phyloP scores from a whole-genome alignment of 1,140 invertebrate species.

The Phortica variegata region DNA sequence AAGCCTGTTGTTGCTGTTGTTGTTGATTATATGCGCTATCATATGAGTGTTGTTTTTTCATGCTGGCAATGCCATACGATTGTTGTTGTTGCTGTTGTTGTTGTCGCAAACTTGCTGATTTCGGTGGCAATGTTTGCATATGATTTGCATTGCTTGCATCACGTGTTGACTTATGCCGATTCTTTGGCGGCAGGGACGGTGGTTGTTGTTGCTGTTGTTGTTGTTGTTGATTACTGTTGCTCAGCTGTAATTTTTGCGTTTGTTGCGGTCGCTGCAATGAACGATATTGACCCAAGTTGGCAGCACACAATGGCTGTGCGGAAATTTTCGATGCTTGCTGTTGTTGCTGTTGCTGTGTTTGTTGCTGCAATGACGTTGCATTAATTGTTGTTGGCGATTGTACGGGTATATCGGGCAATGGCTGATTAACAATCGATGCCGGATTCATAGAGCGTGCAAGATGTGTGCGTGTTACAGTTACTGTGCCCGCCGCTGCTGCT shows the following conservation, averaged over 20 bases:
- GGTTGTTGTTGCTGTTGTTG: conserved; percentile 35
- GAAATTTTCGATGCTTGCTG: conserved; percentile 53
- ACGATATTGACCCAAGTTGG: conserved; percentile 51
- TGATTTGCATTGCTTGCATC: conserved; percentile 43
- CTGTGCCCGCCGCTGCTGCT: conserved; percentile 16
- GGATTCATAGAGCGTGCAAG: conserved; percentile 44
- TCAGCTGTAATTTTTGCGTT: conserved; percentile 25
- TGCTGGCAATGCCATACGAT: conserved; percentile 19
- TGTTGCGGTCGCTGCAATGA: conserved; percentile 47
- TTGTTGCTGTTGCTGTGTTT: conserved; percentile 10
- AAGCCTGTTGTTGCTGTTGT: conserved; percentile 37
- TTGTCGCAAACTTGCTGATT: conserved; percentile 37
- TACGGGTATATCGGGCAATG: conserved; percentile 51
- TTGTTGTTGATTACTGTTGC: conserved; percentile 17
- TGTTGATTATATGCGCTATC: conserved; percentile 45
- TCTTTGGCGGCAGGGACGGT: conserved; percentile 52
- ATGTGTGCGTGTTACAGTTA: conserved; percentile 20
- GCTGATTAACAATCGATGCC: conserved; percentile 54
- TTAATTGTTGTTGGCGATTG: conserved; percentile 22
- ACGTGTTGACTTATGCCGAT: conserved; percentile 41
- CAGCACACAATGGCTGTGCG: conserved; percentile 48
- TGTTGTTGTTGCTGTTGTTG: conserved; percentile 41
- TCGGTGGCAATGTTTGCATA: conserved; percentile 48
- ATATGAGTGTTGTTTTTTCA: conserved; percentile 53
- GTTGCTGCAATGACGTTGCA: conserved; percentile 12